Base-by-base conservation (phyloP, 2,113 vertebrate species). In the Eulemur rufifrons region DNA sequence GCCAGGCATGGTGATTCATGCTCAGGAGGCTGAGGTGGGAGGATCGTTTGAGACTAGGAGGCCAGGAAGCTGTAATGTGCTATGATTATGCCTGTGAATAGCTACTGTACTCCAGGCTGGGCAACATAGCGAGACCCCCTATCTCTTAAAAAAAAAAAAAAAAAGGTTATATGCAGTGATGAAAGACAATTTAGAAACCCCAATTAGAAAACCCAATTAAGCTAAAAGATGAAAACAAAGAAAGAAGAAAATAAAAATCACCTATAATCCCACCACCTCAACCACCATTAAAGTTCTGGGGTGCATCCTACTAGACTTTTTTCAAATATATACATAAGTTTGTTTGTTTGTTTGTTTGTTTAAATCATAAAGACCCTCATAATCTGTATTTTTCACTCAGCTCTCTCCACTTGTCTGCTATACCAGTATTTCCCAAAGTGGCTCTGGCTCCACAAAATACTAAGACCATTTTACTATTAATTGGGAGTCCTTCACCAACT, bases 151-250 rank as follows among this genome's bases (percentile, higher is more conserved):
- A 74, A 42, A 76, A 73, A 27, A 42, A 73, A 20, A 45, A 10
- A 37, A 37, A 66, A 39, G 32, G 34, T 34, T 52, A 63, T 34
- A 39, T 54, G 39, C 27, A 39, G n/a, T 27, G n/a, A 80, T 18
- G n/a, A 94, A 81, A 87, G 45, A 84, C 80, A 45, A 69, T 74
- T 80, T 80, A 64, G 69, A 76, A 86, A 92, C 34, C 47, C 73
- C 64, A 42, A 20, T 80, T 80, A 64, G 69, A 76, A 86, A 89
- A 68, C 34, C 39, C 59, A 59, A 42, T 80, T 32, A 64, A 93
- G 52, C 64, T 50, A 52, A 89, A 73, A 92, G 27, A 74, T 6
- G 52, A 45, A 32, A 45, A 78, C 37, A 23, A 78, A 71, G 47
- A 13, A 56, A 34, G 59, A n/a, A 47, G 68, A 66, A 61, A 56